These are phyloP conservation scores for Tokudaia tokunoshimensis DNA, from an alignment of 2,797 vertebrate genomes.

Conservation along the genomic window DNA sequence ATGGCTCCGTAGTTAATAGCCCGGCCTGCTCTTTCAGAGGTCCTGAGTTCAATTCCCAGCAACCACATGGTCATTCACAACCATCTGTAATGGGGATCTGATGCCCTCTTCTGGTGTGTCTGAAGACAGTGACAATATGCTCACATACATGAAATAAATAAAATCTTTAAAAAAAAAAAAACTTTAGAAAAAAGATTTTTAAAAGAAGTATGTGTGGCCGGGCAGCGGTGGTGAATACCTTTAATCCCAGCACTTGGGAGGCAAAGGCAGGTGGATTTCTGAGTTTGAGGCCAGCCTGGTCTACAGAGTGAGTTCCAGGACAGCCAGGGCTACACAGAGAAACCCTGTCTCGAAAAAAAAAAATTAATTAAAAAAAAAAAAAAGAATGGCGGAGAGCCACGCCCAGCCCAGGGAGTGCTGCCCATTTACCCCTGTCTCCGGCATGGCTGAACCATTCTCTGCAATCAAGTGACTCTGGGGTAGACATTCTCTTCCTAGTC, in stretches of 20 bases:
- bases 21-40: too few relatives aligned
- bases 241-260: background rate
- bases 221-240: background rate
- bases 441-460: background rate
- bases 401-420: background rate
- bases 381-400: background rate
- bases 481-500: background rate
- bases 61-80: too few relatives aligned
- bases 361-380: too few relatives aligned
- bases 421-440: background rate
- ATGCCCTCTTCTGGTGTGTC: too few relatives aligned
- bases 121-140: too few relatives aligned
- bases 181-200: too few relatives aligned
- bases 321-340: background rate
- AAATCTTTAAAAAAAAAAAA: too few relatives aligned
- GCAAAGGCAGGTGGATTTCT: background rate
- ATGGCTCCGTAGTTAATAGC: too few relatives aligned
- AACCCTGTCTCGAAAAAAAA: too few relatives aligned
- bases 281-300: background rate
- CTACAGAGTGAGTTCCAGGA: background rate
- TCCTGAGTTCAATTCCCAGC: too few relatives aligned
- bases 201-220: too few relatives aligned
- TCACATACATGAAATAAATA: too few relatives aligned
- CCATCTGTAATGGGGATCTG: background rate
- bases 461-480: background rate